phyloP scores from a whole-genome alignment of 2,888 invertebrate genomes.

The Drosophila putrida region DNA sequence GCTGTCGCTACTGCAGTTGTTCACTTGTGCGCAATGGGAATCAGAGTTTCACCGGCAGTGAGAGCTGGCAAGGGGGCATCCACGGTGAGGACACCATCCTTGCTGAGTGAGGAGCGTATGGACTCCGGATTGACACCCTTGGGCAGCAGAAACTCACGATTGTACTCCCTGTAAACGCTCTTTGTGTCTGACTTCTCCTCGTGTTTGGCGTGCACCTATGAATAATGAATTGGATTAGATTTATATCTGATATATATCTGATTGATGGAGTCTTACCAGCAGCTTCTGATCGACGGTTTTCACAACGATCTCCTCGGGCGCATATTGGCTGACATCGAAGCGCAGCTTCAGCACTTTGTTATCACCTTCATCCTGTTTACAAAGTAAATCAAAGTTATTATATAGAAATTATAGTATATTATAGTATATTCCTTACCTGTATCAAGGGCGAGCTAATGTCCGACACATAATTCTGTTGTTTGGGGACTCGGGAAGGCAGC shows the following conservation, averaged over 20 bases:
- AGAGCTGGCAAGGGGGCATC: constrained; percentile 97
- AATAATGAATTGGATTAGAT: not conserved
- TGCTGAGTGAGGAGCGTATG: constrained; percentile 97
- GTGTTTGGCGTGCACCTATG: constrained; percentile 97
- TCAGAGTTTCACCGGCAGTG: constrained; percentile 85
- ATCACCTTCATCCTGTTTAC: constrained; percentile 95
- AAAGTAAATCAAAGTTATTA: not conserved
- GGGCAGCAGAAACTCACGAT: constrained; percentile 98
- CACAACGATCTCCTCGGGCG: constrained; percentile 98
- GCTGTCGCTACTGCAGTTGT: not conserved
- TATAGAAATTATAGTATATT: not conserved
- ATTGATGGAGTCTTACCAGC: constrained; percentile 88
- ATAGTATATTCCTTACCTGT: constrained; percentile 76
- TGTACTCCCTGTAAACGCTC: constrained; percentile 99
- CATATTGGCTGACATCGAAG: constrained; percentile 99
- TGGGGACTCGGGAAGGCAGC: constrained; percentile 83
- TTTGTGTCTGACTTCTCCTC: constrained; percentile 99
- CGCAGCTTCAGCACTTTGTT: constrained; percentile 97
- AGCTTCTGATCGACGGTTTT: constrained; percentile 99
- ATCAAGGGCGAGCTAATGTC: constrained; percentile 96
- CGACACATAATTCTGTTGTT: constrained; percentile 89
- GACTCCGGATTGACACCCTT: constrained; percentile 98
- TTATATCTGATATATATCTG: not conserved
- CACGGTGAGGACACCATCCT: constrained; percentile 98
- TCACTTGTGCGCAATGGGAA: constrained; percentile 85